Evolutionary conservation across 1,140 invertebrate genomes (phyloP), one percentile per base, ranked within the genome.

Genomic region (Sminthurinus signatus): DNA sequence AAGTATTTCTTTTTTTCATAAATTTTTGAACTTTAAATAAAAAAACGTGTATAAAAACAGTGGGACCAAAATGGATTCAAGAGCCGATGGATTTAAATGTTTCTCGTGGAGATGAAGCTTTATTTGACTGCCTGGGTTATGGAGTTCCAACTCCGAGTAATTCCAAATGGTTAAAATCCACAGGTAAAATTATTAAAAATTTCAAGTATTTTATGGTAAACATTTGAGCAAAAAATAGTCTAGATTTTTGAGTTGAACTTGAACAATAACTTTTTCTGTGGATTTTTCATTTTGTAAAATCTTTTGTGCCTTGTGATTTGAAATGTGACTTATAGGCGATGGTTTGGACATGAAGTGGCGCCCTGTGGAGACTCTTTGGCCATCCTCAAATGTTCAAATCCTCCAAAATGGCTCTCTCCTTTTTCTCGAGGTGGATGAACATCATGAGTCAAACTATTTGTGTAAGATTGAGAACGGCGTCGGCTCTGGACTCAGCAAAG

Each of bases 381-480:
- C 62, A 14, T 51, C 58, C 27, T 27, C 52, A 5, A 27, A 36
- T 8, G 63, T 42, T 12, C 50, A 68, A 56, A 39, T 23, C 0
- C 28, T 65, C 19, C 15, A 75, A 78, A 90, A 89, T 74, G 85
- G 87, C 25, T 87, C 87, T 15, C 75, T 89, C 19, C 80, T 84
- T 71, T 83, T 88, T 1, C 81, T 84, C 27, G 79, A 84, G 12
- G 87, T 86, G 0, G 82, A 83, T 23, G 82, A 84, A 31, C 80
- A 82, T 64, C 86, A 89, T 74, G 86, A 88, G 74, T 90, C 90
- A 0, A 83, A 85, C 74, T 93, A 93, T 76, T 82, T 91, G 72
- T 93, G 91, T 73, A 83, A 88, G 50, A 86, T 89, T 0, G 86
- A 85, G 62, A 94, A 94, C 74, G 86, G 85, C 28, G 88, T 93